Evolutionary conservation across 2,797 vertebrate species (phyloP).

Genomic region (Acanthurus lineatus): DNA sequence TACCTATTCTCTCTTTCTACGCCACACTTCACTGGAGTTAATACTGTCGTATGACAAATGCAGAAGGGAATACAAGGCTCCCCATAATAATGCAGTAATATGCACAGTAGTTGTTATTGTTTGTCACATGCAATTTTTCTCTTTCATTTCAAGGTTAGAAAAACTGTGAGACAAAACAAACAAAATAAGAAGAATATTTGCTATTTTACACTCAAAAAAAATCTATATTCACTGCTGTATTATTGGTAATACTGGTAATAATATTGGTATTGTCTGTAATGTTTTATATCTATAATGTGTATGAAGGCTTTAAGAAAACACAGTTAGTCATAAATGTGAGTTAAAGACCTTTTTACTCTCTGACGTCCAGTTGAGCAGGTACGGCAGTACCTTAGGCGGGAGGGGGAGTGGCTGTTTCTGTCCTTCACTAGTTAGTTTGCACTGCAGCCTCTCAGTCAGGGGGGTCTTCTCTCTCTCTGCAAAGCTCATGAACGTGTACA

Average conservation of each 20-base stretch:
- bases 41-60: conserved; percentile 13
- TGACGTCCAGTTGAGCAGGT: conserved; percentile 32
- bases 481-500: conserved; percentile 74
- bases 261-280: conserved; percentile 36
- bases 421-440: conserved; percentile 32
- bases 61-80: conserved; percentile 1
- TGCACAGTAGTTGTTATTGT: conserved; percentile 1
- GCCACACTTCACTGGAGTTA: conserved; percentile 10
- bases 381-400: conserved; percentile 14
- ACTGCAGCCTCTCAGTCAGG: conserved; percentile 20
- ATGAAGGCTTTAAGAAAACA: conserved; percentile 35
- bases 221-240: conserved; percentile 15
- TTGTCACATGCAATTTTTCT: conserved; percentile 11
- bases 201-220: conserved; percentile 27
- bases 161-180: conserved; percentile 15
- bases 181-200: neutral
- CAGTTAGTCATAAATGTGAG: conserved; percentile 38
- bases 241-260: too few species aligned
- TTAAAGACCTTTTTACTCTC: conserved; percentile 26
- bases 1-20: neutral
- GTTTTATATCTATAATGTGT: conserved; percentile 37
- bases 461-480: conserved; percentile 46
- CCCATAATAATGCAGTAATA: neutral
- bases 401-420: conserved; percentile 9
- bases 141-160: conserved; percentile 37